Conservation (phyloP, 2,888 invertebrate genomes). For the Lissonota sp. region DNA sequence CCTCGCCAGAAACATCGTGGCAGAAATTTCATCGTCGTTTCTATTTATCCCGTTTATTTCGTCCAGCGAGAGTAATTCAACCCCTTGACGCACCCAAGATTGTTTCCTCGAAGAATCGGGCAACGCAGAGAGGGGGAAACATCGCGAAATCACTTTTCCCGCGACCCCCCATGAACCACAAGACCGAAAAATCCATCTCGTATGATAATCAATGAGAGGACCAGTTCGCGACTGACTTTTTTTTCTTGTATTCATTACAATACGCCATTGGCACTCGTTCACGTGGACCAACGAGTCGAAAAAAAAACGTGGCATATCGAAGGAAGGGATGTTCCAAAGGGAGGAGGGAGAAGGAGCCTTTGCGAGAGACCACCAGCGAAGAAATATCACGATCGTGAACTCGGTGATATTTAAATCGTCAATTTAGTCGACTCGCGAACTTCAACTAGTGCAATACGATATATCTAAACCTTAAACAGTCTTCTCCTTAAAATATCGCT, state of each 20-base stretch:
- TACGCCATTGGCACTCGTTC: background rate
- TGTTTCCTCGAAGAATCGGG: conserved; percentile 17
- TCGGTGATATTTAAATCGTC: conserved; percentile 47
- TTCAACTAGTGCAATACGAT: conserved; percentile 72
- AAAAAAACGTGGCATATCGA: background rate
- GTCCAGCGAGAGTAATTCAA: conserved; percentile 23
- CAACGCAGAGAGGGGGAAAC: conserved; percentile 16
- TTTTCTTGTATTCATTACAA: conserved; percentile 27
- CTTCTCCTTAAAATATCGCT: background rate
- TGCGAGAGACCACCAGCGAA: conserved; percentile 57
- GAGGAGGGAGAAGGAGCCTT: conserved; percentile 55
- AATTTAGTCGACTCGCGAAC: conserved; percentile 66
- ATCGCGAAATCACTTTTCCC: conserved; percentile 56
- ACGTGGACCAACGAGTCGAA: conserved; percentile 9
- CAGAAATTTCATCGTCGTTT: conserved; percentile 42
- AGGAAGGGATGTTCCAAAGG: background rate
- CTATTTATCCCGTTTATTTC: conserved; percentile 9
- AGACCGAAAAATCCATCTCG: conserved; percentile 30
- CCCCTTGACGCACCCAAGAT: conserved; percentile 41
- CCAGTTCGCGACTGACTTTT: conserved; percentile 21
- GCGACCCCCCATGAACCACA: conserved; percentile 67
- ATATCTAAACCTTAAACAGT: conserved; percentile 6
- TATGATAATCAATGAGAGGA: conserved; percentile 37
- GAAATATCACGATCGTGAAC: conserved; percentile 21
- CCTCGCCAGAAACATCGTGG: conserved; percentile 26